phyloP scores from a whole-genome alignment of 2,888 invertebrate species.

The Lacanobia oleracea region DNA sequence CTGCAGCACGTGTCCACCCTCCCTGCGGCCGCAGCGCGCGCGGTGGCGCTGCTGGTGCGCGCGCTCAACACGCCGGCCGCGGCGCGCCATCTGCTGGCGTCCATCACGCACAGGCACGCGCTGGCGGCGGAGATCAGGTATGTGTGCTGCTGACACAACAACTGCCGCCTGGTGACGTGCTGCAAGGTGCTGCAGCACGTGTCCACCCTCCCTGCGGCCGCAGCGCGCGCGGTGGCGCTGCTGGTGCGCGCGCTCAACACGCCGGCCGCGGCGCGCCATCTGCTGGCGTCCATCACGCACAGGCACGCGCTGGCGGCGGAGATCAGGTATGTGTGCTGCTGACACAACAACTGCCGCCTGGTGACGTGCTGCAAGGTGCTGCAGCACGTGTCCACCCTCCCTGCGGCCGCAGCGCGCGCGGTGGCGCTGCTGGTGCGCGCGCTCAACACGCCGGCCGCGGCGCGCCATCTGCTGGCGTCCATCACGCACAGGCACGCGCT shows the following conservation, averaged over 20 bases:
- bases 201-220: slow-evolving; percentile 63
- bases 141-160: neutral
- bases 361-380: slow-evolving; percentile 68
- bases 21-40: slow-evolving; percentile 70
- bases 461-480: slow-evolving; percentile 93
- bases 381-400: slow-evolving; percentile 68
- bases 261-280: slow-evolving; percentile 93
- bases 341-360: neutral
- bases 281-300: slow-evolving; percentile 93
- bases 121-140: slow-evolving; percentile 92
- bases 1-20: slow-evolving; percentile 70
- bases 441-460: slow-evolving; percentile 90
- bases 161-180: slow-evolving; percentile 9
- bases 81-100: slow-evolving; percentile 93
- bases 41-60: slow-evolving; percentile 91
- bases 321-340: slow-evolving; percentile 82
- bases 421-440: slow-evolving; percentile 91
- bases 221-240: slow-evolving; percentile 90
- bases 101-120: slow-evolving; percentile 93
- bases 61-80: slow-evolving; percentile 90
- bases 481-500: slow-evolving; percentile 93
- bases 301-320: slow-evolving; percentile 93
- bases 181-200: slow-evolving; percentile 74
- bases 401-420: slow-evolving; percentile 70
- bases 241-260: slow-evolving; percentile 83